phyloP scores from a whole-genome alignment of 2,797 vertebrate species.

The Passerculus sandwichensis region DNA sequence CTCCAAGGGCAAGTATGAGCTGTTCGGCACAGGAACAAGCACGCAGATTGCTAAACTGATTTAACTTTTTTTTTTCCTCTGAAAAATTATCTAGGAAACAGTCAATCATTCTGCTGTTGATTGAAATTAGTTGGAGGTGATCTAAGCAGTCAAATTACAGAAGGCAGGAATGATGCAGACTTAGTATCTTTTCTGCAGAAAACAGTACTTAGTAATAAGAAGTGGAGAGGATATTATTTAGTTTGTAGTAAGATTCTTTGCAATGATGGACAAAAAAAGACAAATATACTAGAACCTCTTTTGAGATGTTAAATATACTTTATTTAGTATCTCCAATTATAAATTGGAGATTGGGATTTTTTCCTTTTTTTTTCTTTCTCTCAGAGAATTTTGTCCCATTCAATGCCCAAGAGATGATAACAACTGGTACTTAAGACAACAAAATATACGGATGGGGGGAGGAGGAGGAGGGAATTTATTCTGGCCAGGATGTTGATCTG shows the following conservation, averaged over 20 bases:
- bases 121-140: neutral
- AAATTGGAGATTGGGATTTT: neutral
- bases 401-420: neutral
- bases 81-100: neutral
- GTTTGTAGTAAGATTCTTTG: neutral
- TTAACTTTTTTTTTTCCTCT: neutral
- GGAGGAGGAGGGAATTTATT: neutral
- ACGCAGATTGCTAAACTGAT: neutral
- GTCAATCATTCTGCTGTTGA: neutral
- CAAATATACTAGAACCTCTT: neutral
- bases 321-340: rapidly evolving
- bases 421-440: rapidly evolving
- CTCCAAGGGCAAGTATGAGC: neutral
- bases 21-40: neutral
- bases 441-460: neutral
- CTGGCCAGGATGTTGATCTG: neutral
- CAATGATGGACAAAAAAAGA: neutral
- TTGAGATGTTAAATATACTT: neutral
- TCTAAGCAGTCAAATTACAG: neutral
- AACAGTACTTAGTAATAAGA: neutral
- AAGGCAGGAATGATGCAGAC: neutral
- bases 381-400: neutral
- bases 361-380: neutral
- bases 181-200: neutral
- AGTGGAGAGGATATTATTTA: neutral